Evolutionary conservation across 2,113 vertebrate genomes (phyloP).

Genomic region (Xyrauchen texanus): DNA sequence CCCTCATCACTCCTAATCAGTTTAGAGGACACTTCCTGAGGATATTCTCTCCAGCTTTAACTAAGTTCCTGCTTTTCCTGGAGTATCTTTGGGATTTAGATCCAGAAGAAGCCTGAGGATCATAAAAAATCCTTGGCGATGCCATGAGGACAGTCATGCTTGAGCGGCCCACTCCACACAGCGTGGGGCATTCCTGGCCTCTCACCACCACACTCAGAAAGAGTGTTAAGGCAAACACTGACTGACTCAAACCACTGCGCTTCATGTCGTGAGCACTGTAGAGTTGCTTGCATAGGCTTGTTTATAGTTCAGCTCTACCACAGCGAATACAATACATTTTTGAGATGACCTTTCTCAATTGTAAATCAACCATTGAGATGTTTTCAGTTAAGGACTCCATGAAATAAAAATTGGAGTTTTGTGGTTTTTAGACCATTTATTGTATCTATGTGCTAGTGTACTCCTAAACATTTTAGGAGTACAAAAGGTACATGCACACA

Average conservation of each 20-base stretch:
- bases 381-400: neutral
- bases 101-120: neutral
- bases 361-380: neutral
- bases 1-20: slow-evolving; percentile 36
- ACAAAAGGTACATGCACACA: no score
- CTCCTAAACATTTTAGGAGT: no score
- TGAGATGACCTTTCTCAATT: neutral
- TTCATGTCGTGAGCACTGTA: neutral
- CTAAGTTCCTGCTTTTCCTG: neutral
- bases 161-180: slow-evolving; percentile 1
- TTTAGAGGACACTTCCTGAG: neutral
- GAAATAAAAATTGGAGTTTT: neutral
- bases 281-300: neutral
- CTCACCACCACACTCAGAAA: slow-evolving; percentile 10
- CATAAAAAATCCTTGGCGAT: neutral
- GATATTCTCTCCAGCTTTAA: neutral
- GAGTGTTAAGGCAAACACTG: slow-evolving; percentile 51
- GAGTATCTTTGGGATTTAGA: neutral
- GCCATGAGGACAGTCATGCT: slow-evolving; percentile 26
- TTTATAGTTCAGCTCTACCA: neutral
- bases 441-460: no score
- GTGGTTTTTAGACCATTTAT: no score
- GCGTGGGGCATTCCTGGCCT: slow-evolving; percentile 42
- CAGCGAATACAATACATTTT: neutral
- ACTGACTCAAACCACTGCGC: slow-evolving; percentile 8